Evolutionary conservation across 1,140 invertebrate species (phyloP), one percentile per base, ranked within the genome.

Genomic region (Drosophila setifemur): DNA sequence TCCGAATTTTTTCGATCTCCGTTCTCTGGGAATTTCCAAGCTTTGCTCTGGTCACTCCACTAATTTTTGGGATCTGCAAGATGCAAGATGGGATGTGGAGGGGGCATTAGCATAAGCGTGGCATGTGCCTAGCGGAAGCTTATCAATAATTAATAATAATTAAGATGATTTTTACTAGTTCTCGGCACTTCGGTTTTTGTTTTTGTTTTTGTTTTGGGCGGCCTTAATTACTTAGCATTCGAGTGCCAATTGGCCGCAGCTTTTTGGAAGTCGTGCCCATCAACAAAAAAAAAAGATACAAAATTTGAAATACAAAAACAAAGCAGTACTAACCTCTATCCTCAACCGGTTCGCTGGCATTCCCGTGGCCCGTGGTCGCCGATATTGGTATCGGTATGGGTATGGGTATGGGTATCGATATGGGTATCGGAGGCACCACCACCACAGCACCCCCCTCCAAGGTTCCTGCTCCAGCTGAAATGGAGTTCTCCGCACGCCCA

Each of bases 1-100:
- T 52, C 61, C 45, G 25, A 28, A 14, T 7, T 28, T n/a, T 9
- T 25, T 18, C 19, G 9, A 50, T 33, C 60, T 33, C 18, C 16
- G 43, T 23, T 40, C 44, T 21, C 71, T 75, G 75, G 81, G 81
- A 43, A 76, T 73, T 85, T 85, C 81, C 81, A 42, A 73, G 75
- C 61, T 76, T 79, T 69, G 28, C 49, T 61, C 57, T 58, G 58
- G 43, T 73, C 68, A 81, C 81, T 81, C 69, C 68, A 81, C 81
- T 81, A 76, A 81, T 87, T 87, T 86, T 86, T 86, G 40, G 81
- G 58, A 86, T 86, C 81, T 86, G 66, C 57, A 83, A 73, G 35
- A 19, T 18, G 23, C 28, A 14, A 4, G 4, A 35, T 8, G 14
- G 39, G 45, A 31, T 14, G 47, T 57, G n/a, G 39, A 45, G 60